A percentile compares a stretch with the other conserved stretches of the same genome.
These are phyloP conservation scores for Listronotus bonariensis DNA, from an alignment of 1,140 invertebrate genomes.

Conservation along the genomic window DNA sequence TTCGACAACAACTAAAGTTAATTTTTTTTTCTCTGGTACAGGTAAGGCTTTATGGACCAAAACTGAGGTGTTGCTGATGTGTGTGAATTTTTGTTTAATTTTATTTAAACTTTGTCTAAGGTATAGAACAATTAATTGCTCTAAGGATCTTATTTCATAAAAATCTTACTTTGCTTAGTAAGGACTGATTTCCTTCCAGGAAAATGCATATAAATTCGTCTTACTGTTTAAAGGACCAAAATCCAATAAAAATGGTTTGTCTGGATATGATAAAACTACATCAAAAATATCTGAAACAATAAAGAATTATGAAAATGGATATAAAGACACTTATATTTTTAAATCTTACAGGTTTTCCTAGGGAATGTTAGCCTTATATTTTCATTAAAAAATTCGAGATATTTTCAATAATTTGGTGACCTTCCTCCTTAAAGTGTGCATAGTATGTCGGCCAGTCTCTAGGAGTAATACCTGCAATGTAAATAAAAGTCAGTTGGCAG, in stretches of 20 bases:
- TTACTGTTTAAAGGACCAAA: constrained; percentile 50
- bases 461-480: constrained; percentile 44
- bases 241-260: constrained; percentile 46
- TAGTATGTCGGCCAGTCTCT: constrained; percentile 54
- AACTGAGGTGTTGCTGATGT: too few species aligned
- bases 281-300: constrained; percentile 49
- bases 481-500: background rate
- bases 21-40: too few species aligned
- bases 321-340: background rate
- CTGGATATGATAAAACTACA: constrained; percentile 47
- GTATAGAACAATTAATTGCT: too few species aligned
- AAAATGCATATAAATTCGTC: constrained; percentile 51
- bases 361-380: constrained; percentile 45
- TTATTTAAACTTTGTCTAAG: too few species aligned
- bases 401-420: constrained; percentile 46
- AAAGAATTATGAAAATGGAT: constrained; percentile 7
- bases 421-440: constrained; percentile 50
- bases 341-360: constrained; percentile 44
- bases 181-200: constrained; percentile 49
- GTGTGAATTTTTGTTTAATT: too few species aligned
- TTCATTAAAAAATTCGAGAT: constrained; percentile 45
- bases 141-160: too few species aligned
- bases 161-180: constrained; percentile 45
- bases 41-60: too few species aligned
- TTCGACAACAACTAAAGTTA: too few species aligned